Evolutionary conservation across 2,888 invertebrate species (phyloP).

Genomic region (Aromia moschata): DNA sequence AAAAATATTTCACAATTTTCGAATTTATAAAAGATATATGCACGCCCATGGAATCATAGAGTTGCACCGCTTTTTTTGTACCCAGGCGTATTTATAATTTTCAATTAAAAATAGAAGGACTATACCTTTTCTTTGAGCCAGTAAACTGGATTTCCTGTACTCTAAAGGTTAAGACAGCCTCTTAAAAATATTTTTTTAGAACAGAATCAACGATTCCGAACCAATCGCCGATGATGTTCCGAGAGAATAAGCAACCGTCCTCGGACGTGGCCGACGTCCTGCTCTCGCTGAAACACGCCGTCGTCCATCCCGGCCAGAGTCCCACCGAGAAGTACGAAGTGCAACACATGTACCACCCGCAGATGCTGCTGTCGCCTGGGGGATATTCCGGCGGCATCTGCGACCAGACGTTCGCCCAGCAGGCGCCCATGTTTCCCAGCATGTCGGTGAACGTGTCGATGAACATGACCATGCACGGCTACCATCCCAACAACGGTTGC

Average conservation of each 20-base stretch:
- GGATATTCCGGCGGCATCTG: slow-evolving; percentile 56
- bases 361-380: slow-evolving; percentile 72
- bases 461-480: slow-evolving; percentile 97
- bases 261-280: slow-evolving; percentile 87
- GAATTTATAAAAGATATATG: too few relatives aligned
- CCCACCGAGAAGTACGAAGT: slow-evolving; percentile 47
- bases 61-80: too few relatives aligned
- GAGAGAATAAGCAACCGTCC: slow-evolving; percentile 50
- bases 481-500: slow-evolving; percentile 64
- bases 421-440: slow-evolving; percentile 77
- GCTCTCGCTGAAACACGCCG: slow-evolving; percentile 86
- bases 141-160: too few relatives aligned
- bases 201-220: slow-evolving; percentile 49
- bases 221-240: slow-evolving; percentile 46
- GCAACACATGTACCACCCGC: slow-evolving; percentile 46
- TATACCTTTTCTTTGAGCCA: too few relatives aligned
- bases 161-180: too few relatives aligned
- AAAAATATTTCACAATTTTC: too few relatives aligned
- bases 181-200: slow-evolving; percentile 42
- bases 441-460: slow-evolving; percentile 98
- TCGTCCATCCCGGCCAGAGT: slow-evolving; percentile 78
- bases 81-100: too few relatives aligned
- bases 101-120: too few relatives aligned
- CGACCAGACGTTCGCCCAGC: slow-evolving; percentile 55
- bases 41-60: too few relatives aligned